Conservation (phyloP, 2,797 vertebrate species). For the Macropus fuliginosus region DNA sequence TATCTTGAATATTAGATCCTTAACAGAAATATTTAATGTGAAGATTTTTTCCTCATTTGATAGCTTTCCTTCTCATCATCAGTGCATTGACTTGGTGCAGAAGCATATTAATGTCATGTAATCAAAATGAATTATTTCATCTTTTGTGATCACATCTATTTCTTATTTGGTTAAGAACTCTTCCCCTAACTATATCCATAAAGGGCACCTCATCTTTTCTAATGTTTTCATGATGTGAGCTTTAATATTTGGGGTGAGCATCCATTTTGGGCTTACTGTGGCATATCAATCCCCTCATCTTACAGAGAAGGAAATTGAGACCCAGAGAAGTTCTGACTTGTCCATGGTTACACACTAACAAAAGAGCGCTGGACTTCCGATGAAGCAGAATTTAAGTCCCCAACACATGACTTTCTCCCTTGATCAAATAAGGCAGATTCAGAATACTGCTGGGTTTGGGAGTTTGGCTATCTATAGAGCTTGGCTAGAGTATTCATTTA, state of each 20-base stretch:
- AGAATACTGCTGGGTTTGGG: not conserved
- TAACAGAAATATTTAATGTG: not conserved
- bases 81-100: not conserved
- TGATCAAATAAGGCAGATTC: slow-evolving; percentile 6
- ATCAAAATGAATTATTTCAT: not conserved
- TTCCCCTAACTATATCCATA: not conserved
- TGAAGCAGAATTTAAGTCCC: slow-evolving; percentile 12
- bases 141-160: not conserved
- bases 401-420: not conserved
- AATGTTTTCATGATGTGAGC: not conserved
- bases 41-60: not conserved
- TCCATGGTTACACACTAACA: not conserved
- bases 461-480: slow-evolving; percentile 19
- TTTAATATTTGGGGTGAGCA: not conserved
- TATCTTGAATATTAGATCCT: not conserved
- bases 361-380: not conserved
- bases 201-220: not conserved
- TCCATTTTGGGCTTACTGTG: not conserved
- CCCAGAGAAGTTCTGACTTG: not conserved
- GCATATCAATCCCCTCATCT: not conserved
- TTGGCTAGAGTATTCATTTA: slow-evolving; percentile 19
- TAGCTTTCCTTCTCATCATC: not conserved
- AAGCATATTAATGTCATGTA: not conserved
- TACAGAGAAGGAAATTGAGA: not conserved
- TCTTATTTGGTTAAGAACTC: not conserved